Evolutionary conservation across 1,140 invertebrate genomes (phyloP), one percentile per base, ranked within the genome.

Genomic region (Drosophila kurseongensis): DNA sequence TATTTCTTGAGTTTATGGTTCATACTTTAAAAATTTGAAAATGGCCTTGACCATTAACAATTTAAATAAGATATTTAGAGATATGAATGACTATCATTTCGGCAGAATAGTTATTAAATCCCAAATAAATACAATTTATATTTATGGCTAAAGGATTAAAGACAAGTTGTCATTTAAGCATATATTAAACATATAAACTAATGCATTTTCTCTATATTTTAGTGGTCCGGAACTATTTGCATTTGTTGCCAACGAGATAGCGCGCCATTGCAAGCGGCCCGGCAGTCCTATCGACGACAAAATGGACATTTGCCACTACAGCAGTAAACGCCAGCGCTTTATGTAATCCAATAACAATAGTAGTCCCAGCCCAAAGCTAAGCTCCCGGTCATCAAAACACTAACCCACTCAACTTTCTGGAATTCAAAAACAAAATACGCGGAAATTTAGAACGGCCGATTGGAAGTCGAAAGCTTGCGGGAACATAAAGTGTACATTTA

Each of bases 161-260:
- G n/a, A n/a, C n/a, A n/a, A 10, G 1, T 38, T 4, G 9, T 4
- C 4, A 13, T 36, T 9, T 9, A 36, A 36, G 10, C 36, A 40
- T 40, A 13, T 16, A 4, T 23, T 35, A 12, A 41, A 0, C 9
- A 8, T 14, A 12, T 42, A 6, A 18, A 5, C 10, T 54, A 16
- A 40, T 27, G 16, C 14, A 12, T 18, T 0, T 55, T 7, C 10
- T 18, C 5, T 45, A 71, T 66, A 76, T 80, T 80, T 51, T 23
- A 91, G 92, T 8, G 88, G 93, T 16, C 93, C 95, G 35, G 96
- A 97, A 90, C 93, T 97, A 62, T 96, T 95, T 92, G 94, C 95
- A 74, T 96, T 97, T 92, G 96, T 97, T 90, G 94, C 94, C 78
- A 96, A 95, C 79, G 96, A 97, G 93, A 95, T 96, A 86, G 95